Percentiles rank a stretch among this genome's conserved stretches.
Evolutionary conservation across 2,113 vertebrate genomes (phyloP).

Genomic region (Phyllopteryx taeniolatus): DNA sequence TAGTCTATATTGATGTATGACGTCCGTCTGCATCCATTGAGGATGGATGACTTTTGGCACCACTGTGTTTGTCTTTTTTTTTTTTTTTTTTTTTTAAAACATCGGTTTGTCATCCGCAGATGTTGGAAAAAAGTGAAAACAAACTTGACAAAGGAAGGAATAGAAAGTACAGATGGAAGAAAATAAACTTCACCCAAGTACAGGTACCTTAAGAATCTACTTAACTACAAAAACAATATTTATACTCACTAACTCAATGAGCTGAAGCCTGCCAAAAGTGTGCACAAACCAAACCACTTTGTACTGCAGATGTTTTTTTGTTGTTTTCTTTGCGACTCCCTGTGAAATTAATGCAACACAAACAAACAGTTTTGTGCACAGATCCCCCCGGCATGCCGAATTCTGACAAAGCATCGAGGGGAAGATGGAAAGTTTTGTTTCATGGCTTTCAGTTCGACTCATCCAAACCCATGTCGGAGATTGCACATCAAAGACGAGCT

Average conservation of each 20-base stretch:
- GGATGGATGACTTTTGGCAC: too few relatives aligned
- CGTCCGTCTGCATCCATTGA: too few relatives aligned
- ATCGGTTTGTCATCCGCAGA: too few relatives aligned
- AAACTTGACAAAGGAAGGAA: not conserved
- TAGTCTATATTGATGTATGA: too few relatives aligned
- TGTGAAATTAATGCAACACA: constrained; percentile 56
- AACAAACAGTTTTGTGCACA: constrained; percentile 57
- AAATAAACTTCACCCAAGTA: too few relatives aligned
- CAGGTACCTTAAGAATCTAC: constrained; percentile 17
- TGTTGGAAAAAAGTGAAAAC: too few relatives aligned
- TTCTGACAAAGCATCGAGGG: constrained; percentile 50
- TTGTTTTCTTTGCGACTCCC: constrained; percentile 27
- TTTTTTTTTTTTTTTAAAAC: too few relatives aligned
- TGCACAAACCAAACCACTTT: constrained; percentile 34
- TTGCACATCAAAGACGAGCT: constrained; percentile 58
- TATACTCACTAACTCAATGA: constrained; percentile 21
- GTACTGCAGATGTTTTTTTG: constrained; percentile 24
- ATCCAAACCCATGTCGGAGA: constrained; percentile 46
- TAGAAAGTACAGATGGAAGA: too few relatives aligned
- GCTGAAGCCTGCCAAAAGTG: constrained; percentile 1
- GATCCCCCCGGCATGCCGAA: constrained; percentile 46
- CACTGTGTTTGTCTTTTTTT: too few relatives aligned
- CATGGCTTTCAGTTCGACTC: constrained; percentile 38
- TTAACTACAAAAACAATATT: constrained; percentile 35
- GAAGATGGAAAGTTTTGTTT: constrained; percentile 62